Evolutionary conservation across 2,113 vertebrate species (phyloP).

Genomic region (Falcunculus frontatus): DNA sequence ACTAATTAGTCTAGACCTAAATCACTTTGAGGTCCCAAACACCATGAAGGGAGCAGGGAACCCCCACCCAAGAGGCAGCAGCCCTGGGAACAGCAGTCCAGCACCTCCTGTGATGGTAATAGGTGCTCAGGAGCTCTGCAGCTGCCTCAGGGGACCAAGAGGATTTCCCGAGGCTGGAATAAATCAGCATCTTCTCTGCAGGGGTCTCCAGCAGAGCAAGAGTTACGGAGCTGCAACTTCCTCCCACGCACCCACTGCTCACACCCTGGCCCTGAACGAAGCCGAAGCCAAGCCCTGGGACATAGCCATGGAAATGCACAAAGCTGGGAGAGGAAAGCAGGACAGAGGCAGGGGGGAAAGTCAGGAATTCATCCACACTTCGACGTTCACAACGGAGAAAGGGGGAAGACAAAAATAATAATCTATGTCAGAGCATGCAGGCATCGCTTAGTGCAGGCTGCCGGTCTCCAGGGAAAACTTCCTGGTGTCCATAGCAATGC

Average conservation of each 20-base stretch:
- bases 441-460: slow-evolving; percentile 1
- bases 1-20: not conserved
- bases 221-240: slow-evolving; percentile 2
- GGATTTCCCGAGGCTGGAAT: not conserved
- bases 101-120: not conserved
- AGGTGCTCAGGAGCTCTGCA: not conserved
- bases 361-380: not conserved
- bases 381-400: not conserved
- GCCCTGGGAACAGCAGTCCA: not conserved
- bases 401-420: not conserved
- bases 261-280: not conserved
- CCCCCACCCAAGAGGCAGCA: not conserved
- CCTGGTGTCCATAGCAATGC: slow-evolving; percentile 64
- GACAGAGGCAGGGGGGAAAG: not conserved
- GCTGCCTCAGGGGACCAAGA: not conserved
- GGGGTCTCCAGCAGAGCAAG: slow-evolving; percentile 2
- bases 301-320: not conserved
- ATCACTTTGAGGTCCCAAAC: not conserved
- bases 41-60: fast-evolving
- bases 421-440: not conserved
- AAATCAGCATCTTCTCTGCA: not conserved
- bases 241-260: not conserved
- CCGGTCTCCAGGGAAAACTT: slow-evolving; percentile 55
- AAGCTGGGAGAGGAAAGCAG: not conserved
- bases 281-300: slow-evolving; percentile 23